Evolutionary conservation across 2,113 vertebrate species (phyloP).

Genomic region (Gymnobelideus leadbeateri): DNA sequence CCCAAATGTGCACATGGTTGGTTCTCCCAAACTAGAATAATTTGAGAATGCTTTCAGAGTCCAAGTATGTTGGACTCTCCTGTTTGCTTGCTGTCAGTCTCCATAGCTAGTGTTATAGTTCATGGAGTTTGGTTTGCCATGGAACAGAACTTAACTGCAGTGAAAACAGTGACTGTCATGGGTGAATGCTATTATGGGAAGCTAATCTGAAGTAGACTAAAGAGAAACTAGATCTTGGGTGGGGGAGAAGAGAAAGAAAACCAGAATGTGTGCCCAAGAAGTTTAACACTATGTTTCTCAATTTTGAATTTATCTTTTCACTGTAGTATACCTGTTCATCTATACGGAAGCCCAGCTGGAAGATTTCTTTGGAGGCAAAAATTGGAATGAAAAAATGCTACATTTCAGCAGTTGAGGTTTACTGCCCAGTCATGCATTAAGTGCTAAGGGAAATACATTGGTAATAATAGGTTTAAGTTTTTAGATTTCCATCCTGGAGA

Average conservation of each 20-base stretch:
- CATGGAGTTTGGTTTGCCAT: constrained; percentile 61
- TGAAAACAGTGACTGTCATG: constrained; percentile 65
- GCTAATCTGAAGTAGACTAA: constrained; percentile 69
- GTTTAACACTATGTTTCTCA: constrained; percentile 29
- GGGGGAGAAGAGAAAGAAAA: constrained; percentile 55
- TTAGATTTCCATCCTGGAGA: constrained; percentile 31
- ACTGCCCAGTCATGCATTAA: constrained; percentile 1
- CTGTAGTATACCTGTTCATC: not conserved
- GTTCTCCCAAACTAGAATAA: constrained; percentile 51
- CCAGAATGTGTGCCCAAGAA: constrained; percentile 43
- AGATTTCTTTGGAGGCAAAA: not conserved
- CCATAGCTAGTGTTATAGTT: constrained; percentile 64
- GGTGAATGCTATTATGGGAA: constrained; percentile 63
- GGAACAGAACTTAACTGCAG: constrained; percentile 68
- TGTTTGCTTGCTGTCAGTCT: constrained; percentile 56
- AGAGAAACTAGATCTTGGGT: constrained; percentile 67
- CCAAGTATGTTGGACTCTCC: constrained; percentile 59
- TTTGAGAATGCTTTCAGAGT: constrained; percentile 68
- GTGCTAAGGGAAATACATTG: not conserved
- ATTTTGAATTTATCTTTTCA: constrained; percentile 61
- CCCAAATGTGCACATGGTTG: constrained; percentile 29
- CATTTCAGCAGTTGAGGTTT: constrained; percentile 40
- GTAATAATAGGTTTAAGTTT: constrained; percentile 23
- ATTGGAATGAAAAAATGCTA: not conserved
- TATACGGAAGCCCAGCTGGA: not conserved